These are phyloP conservation scores for Pseudobourletiella spinata DNA, from an alignment of 1,140 invertebrate species.

Conservation along the genomic window DNA sequence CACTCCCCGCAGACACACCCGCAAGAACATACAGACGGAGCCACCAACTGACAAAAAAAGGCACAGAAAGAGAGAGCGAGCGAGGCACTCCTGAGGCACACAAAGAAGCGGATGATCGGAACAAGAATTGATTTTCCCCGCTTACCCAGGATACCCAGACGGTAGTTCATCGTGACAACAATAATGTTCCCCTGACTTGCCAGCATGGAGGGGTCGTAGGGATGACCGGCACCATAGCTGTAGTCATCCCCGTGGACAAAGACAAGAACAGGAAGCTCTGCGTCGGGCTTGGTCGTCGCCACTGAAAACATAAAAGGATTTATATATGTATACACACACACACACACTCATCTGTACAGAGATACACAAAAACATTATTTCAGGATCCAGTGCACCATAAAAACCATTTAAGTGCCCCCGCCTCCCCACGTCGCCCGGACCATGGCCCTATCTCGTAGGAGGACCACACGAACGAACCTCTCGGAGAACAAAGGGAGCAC, in stretches of 20 bases:
- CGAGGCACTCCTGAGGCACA: no score
- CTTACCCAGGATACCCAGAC: constrained; percentile 89
- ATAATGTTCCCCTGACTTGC: constrained; percentile 84
- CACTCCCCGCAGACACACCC: no score
- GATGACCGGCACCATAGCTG: constrained; percentile 89
- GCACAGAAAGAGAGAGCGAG: not conserved
- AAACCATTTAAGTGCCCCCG: not conserved
- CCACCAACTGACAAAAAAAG: not conserved
- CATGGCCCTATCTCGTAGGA: no score
- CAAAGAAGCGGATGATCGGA: no score
- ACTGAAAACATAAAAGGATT: constrained; percentile 25
- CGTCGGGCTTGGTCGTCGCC: constrained; percentile 15
- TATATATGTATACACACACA: not conserved
- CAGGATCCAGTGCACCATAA: no score
- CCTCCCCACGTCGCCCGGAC: not conserved
- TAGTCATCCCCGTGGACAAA: constrained; percentile 87
- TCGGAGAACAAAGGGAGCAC: no score
- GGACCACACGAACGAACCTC: no score
- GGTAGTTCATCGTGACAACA: constrained; percentile 92
- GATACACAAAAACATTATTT: not conserved
- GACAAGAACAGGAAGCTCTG: constrained; percentile 62
- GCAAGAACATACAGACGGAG: no score
- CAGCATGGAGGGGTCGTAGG: constrained; percentile 86
- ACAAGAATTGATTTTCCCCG: no score
- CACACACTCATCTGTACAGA: not conserved